These are phyloP conservation scores for Lithophane ornitopus DNA, from an alignment of 2,888 invertebrate genomes.

Conservation along the genomic window DNA sequence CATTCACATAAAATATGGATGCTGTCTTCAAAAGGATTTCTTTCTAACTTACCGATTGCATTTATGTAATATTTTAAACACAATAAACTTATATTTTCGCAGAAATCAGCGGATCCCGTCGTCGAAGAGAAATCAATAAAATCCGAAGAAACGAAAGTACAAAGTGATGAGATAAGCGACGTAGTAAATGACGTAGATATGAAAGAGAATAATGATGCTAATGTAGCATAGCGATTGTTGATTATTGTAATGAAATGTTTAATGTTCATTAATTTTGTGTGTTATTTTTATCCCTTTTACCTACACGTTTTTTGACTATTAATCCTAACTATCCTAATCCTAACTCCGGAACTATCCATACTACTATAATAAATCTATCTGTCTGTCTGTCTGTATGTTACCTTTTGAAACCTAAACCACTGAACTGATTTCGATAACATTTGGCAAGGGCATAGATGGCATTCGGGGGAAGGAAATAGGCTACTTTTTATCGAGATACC, in stretches of 20 bases:
- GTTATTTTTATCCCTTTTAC: conserved; percentile 1
- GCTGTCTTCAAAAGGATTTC: background rate
- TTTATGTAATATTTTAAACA: too few relatives aligned
- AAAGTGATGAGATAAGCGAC: conserved; percentile 13
- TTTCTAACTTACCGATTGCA: background rate
- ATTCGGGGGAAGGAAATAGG: too few relatives aligned
- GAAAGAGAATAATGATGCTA: conserved; percentile 33
- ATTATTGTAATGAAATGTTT: conserved; percentile 35
- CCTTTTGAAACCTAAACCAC: too few relatives aligned
- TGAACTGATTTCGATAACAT: too few relatives aligned
- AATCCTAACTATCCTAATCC: too few relatives aligned
- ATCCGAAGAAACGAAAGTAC: conserved; percentile 31
- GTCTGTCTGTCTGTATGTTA: too few relatives aligned
- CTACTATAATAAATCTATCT: too few relatives aligned
- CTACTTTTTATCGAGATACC: too few relatives aligned
- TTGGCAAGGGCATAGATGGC: too few relatives aligned
- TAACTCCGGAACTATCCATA: too few relatives aligned
- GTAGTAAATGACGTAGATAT: conserved; percentile 27
- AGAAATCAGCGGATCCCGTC: conserved; percentile 26
- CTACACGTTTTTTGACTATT: too few relatives aligned
- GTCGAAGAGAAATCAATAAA: conserved; percentile 29
- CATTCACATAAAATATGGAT: background rate
- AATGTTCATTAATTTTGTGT: background rate
- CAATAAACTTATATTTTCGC: background rate
- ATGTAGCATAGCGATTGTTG: conserved; percentile 42